Percentiles rank a stretch among this genome's conserved stretches.
These are phyloP conservation scores for Ctenopoma kingsleyae DNA, from an alignment of 2,797 vertebrate species.

Conservation along the genomic window DNA sequence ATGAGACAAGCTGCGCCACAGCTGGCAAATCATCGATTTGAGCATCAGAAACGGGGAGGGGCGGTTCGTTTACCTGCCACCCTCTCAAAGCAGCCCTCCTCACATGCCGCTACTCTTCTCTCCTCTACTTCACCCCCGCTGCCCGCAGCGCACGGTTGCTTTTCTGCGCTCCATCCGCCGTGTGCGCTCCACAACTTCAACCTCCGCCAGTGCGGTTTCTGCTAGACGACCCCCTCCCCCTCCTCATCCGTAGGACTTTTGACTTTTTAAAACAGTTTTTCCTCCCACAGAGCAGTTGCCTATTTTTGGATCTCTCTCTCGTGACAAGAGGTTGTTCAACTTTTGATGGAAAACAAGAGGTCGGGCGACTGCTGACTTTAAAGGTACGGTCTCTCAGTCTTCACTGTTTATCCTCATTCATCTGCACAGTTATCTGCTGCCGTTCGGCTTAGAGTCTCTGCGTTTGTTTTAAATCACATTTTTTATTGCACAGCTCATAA, in stretches of 20 bases:
- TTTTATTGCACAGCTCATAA: conserved; percentile 17
- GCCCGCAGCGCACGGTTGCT: conserved; percentile 66
- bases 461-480: conserved; percentile 21
- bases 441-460: neutral
- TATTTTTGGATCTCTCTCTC: conserved; percentile 72
- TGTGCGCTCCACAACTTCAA: conserved; percentile 60
- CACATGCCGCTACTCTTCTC: conserved; percentile 75
- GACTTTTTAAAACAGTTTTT: conserved; percentile 53
- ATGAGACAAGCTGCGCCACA: conserved; percentile 86
- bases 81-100: conserved; percentile 78
- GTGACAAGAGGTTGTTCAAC: conserved; percentile 78
- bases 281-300: conserved; percentile 62
- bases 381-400: conserved; percentile 72
- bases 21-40: conserved; percentile 89
- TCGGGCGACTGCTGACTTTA: conserved; percentile 83
- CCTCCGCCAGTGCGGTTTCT: conserved; percentile 66
- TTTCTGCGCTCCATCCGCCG: conserved; percentile 69
- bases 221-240: conserved; percentile 46
- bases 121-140: conserved; percentile 71
- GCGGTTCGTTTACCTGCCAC: conserved; percentile 87
- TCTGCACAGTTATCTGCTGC: neutral
- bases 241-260: conserved; percentile 62
- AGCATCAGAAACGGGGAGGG: conserved; percentile 87
- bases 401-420: neutral
- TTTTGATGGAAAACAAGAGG: conserved; percentile 88